Percentiles rank a stretch among this genome's conserved stretches.
phyloP scores from a whole-genome alignment of 2,113 vertebrate species.

The Perca flavescens region DNA sequence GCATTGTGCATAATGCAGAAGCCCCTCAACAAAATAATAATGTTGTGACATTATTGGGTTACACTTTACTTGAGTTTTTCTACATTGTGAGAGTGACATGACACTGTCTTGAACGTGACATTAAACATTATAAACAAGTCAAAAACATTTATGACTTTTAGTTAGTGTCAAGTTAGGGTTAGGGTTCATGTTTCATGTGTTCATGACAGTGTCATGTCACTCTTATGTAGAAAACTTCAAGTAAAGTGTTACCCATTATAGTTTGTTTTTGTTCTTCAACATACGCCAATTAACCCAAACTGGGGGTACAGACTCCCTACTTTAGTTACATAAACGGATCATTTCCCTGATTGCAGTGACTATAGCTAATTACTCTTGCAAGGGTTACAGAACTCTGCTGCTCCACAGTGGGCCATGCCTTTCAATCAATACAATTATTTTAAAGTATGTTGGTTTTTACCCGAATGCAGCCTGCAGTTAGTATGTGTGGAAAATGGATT shows the following conservation, averaged over 20 bases:
- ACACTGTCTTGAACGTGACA: too few relatives aligned
- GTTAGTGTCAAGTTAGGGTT: too few relatives aligned
- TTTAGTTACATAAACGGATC: conserved; percentile 8
- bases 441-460: conserved; percentile 32
- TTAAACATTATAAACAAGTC: too few relatives aligned
- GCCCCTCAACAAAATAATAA: not conserved
- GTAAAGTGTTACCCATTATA: not conserved
- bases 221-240: too few relatives aligned
- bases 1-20: not conserved
- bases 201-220: too few relatives aligned
- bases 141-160: too few relatives aligned
- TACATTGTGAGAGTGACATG: too few relatives aligned
- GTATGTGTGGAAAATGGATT: conserved; percentile 5
- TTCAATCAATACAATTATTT: conserved; percentile 35
- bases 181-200: too few relatives aligned
- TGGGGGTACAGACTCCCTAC: not conserved
- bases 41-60: not conserved
- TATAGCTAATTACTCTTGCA: conserved; percentile 32
- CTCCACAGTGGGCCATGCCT: not conserved
- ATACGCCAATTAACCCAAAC: not conserved
- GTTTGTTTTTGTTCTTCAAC: not conserved
- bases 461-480: not conserved
- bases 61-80: too few relatives aligned
- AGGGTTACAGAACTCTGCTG: conserved; percentile 7
- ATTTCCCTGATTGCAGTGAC: conserved; percentile 25